Evolutionary conservation across 2,888 invertebrate genomes (phyloP), one percentile per base, ranked within the genome.

Genomic region (Tethea ocularis): DNA sequence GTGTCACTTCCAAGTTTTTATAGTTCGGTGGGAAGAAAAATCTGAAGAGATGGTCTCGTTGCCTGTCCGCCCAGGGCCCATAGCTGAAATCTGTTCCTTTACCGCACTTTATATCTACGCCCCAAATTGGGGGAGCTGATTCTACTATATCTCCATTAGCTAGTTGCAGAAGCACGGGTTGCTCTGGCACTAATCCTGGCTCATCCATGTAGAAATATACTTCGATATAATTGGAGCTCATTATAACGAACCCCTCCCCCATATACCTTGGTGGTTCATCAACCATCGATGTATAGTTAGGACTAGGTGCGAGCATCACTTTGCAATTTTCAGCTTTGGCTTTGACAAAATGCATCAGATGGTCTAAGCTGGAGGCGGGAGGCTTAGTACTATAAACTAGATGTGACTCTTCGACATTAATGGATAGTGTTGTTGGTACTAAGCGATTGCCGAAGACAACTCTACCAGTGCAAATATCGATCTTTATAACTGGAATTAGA

Each of bases 51-150:
- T 97, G 96, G 82, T 99, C 99, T 66, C 99, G 95, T 84, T 99
- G 99, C 57, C 99, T 94, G 84, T 99, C 99, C 3, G 99, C 99
- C 99, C 99, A 99, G 0, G 99, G 99, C 0, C 99, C 99, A 82
- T 99, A 99, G 86, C 98, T 99, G 76, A 99, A 97, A 81, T 98
- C 98, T 2, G 97, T 98, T 67, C 98, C 98, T 89, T 98, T 98
- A 0, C 98, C 97, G 82, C 98, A 98, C 86, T 98, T 98, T 58
- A 99, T 97, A 84, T 98, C 99, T 15, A 99, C 96, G 7, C 98
- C 98, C 97, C 98, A 98, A 71, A 98, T 97, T 0, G 99, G 99
- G 11, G 98, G 98, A 59, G 98, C 97, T 4, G 97, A 97, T 83
- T 98, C 97, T 0, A 98, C 97, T 61, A 98, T 96, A 84, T 99